A percentile compares a stretch with the other conserved stretches of the same genome.
Conservation (phyloP, 2,113 vertebrate genomes). For the Mus pahari region DNA sequence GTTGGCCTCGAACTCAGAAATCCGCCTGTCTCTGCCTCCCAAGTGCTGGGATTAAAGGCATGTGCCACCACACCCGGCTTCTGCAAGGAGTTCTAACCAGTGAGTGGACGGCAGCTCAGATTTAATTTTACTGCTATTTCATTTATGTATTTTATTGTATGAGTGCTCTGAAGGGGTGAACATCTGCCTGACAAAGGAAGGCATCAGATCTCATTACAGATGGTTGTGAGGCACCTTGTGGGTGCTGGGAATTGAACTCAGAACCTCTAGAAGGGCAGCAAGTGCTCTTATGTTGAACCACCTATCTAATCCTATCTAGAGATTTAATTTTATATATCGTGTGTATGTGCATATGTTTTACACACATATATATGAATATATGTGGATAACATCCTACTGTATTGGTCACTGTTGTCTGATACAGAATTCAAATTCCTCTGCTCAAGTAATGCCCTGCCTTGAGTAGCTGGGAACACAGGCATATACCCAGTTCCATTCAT, state of each 20-base stretch:
- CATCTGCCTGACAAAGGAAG: too few species aligned
- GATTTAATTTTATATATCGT: neutral
- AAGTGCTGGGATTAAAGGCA: too few species aligned
- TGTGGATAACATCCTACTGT: too few species aligned
- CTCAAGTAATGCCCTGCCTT: too few species aligned
- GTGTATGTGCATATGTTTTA: neutral
- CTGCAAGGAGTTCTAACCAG: neutral
- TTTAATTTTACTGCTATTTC: neutral
- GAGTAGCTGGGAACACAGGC: neutral
- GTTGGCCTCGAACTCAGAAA: too few species aligned
- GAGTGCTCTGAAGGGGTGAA: neutral
- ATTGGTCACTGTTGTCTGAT: neutral
- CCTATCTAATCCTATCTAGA: neutral
- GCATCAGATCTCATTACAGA: too few species aligned
- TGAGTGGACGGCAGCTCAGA: neutral
- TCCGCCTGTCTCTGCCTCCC: too few species aligned
- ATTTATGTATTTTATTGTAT: neutral
- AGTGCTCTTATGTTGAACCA: neutral
- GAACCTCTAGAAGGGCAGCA: neutral
- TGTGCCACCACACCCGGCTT: too few species aligned
- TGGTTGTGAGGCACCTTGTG: too few species aligned
- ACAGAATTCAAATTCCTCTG: neutral
- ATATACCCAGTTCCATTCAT: neutral
- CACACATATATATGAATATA: neutral
- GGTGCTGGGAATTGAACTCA: too few species aligned